Base-by-base conservation (phyloP, 2,888 invertebrate species). In the Pollenia labialis region DNA sequence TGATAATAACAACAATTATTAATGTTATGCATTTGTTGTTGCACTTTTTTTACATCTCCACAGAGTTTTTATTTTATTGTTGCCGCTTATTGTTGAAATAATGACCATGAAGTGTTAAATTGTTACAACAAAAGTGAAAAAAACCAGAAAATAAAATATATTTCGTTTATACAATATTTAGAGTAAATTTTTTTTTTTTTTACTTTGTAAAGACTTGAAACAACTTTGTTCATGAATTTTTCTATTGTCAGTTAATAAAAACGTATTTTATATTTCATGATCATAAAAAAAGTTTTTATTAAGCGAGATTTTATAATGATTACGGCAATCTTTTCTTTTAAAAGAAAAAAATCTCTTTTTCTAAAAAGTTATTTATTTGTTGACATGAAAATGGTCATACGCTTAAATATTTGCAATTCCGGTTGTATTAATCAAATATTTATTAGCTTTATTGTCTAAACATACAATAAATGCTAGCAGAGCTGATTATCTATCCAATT, bases 101-200 rank as follows among this genome's bases (percentile, higher is more conserved):
- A 86, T 86, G 86, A 82, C 86, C 86, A 72, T 86, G 83, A 86
- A 86, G 83, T 86, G 86, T 75, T 76, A 83, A 83, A 71, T 75
- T 71, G 85, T 79, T 68, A 64, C 68, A 81, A 58, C 23, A 69
- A 18, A 40, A 44, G 44, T 10, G 42, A 23, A n/a, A n/a, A 54
- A 68, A 52, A n/a, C n/a, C 40, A 10, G 2, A 54, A 72, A 72
- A 23, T 23, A 16, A 62, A n/a, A 76, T 10, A n/a, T 14, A 44
- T 54, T 64, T 48, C 32, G 11, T 18, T 40, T 62, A 62, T 50
- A 32, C 64, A 32, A 14, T 64, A 58, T 74, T 81, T 50, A 58
- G 40, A 72, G 32, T 18, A 54, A 54, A 64, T 46, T 40, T 18
- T 64, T 52, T 44, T 1, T 0, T 18, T 23, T 23, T 23, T 42